Evolutionary conservation across 2,797 vertebrate species (phyloP).

Genomic region (Syngnathus rostellatus): DNA sequence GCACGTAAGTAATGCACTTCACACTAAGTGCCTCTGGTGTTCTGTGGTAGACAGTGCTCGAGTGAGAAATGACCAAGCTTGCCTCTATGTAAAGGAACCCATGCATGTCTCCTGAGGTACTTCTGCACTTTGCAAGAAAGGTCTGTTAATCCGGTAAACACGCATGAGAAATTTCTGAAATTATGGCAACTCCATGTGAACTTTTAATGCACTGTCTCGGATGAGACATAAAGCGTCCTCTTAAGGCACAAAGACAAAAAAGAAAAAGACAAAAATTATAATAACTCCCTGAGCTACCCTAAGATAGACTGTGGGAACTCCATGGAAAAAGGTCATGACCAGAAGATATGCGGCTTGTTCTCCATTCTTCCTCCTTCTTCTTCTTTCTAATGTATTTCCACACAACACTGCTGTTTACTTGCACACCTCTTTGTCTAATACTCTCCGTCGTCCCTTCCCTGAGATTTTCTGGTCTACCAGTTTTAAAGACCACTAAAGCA

Average conservation of each 20-base stretch:
- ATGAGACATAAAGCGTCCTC: constrained; percentile 12
- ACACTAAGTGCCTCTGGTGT: constrained; percentile 15
- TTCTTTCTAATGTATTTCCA: constrained; percentile 28
- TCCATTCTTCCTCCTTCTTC: constrained; percentile 15
- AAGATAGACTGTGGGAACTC: constrained; percentile 59
- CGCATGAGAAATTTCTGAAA: neutral
- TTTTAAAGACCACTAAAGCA: neutral
- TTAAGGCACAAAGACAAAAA: constrained; percentile 9
- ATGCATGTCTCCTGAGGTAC: neutral
- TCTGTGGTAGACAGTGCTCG: constrained; percentile 22
- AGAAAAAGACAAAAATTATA: constrained; percentile 9
- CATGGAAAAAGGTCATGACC: constrained; percentile 51
- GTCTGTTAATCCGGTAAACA: neutral
- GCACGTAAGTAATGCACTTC: constrained; percentile 27
- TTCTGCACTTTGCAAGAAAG: neutral
- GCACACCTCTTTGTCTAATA: constrained; percentile 3
- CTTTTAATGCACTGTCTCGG: constrained; percentile 18
- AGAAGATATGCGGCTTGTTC: constrained; percentile 37
- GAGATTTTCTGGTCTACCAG: neutral
- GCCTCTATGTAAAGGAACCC: constrained; percentile 9
- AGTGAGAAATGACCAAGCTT: constrained; percentile 33
- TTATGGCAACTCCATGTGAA: neutral
- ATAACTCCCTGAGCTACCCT: constrained; percentile 18
- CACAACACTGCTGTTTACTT: constrained; percentile 7
- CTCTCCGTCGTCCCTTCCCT: neutral